phyloP scores from a whole-genome alignment of 2,113 vertebrate genomes.

The Rhinolophus sinicus region DNA sequence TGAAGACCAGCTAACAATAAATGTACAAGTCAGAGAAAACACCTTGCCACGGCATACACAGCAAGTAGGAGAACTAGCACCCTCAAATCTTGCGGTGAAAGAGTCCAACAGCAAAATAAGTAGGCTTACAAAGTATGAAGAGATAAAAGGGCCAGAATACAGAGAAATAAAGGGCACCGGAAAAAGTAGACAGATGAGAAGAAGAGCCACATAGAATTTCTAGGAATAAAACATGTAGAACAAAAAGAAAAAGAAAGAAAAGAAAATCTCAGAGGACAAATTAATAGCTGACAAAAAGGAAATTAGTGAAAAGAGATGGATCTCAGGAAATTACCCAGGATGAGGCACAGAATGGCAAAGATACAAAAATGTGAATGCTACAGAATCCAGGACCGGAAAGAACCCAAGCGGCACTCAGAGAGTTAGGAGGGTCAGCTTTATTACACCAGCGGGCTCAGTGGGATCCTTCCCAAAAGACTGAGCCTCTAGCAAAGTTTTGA shows the following conservation, averaged over 20 bases:
- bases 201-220: background rate
- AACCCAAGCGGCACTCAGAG: too few relatives aligned
- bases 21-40: background rate
- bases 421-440: too few relatives aligned
- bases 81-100: background rate
- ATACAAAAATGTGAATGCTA: background rate
- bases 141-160: background rate
- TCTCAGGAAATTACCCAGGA: background rate
- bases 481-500: too few relatives aligned
- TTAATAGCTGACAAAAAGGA: background rate
- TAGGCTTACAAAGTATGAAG: background rate
- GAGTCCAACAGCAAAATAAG: background rate
- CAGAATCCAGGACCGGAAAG: too few relatives aligned
- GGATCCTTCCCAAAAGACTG: too few relatives aligned
- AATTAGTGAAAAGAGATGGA: background rate
- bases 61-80: background rate
- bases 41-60: accelerated
- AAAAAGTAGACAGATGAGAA: background rate
- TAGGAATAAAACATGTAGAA: background rate
- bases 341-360: background rate
- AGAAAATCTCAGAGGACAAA: background rate
- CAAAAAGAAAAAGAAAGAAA: too few relatives aligned
- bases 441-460: too few relatives aligned
- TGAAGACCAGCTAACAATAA: background rate
- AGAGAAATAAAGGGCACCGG: background rate